Conservation (phyloP, 2,888 invertebrate species). For the Chorisops tibialis region DNA sequence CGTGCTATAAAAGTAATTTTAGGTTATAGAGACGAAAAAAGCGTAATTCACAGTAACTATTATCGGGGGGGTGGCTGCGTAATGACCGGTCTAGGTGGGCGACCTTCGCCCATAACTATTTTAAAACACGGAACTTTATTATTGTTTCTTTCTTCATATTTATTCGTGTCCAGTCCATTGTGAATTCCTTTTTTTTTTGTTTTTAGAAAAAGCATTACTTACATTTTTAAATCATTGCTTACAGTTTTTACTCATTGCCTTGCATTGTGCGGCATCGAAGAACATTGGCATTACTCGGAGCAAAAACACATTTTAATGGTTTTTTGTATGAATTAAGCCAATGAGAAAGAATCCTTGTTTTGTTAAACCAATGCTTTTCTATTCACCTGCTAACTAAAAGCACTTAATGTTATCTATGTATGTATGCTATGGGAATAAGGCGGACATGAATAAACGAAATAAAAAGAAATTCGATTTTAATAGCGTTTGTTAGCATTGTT, state of each 20-base stretch:
- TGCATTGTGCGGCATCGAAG: not conserved
- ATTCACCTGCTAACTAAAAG: too few species aligned
- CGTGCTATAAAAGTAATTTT: not conserved
- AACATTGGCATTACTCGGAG: not conserved
- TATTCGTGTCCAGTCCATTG: too few species aligned
- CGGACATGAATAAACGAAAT: too few species aligned
- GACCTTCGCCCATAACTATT: conserved; percentile 9
- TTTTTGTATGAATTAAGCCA: too few species aligned
- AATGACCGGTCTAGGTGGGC: not conserved
- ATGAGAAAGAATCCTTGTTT: too few species aligned
- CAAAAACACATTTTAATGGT: not conserved
- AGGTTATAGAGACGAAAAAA: not conserved
- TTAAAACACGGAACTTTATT: conserved; percentile 14
- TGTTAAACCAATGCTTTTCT: too few species aligned
- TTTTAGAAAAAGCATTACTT: not conserved
- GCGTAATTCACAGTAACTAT: not conserved
- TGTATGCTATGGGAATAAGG: too few species aligned
- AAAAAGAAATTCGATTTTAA: too few species aligned
- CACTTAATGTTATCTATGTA: too few species aligned
- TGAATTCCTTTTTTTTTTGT: not conserved
- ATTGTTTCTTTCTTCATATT: too few species aligned
- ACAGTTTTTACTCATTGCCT: not conserved
- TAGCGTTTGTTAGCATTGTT: too few species aligned
- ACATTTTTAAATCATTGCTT: not conserved
- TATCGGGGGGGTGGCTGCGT: not conserved